These are phyloP conservation scores for Chaitophorus viminalis DNA, from an alignment of 2,888 invertebrate species.

Conservation along the genomic window DNA sequence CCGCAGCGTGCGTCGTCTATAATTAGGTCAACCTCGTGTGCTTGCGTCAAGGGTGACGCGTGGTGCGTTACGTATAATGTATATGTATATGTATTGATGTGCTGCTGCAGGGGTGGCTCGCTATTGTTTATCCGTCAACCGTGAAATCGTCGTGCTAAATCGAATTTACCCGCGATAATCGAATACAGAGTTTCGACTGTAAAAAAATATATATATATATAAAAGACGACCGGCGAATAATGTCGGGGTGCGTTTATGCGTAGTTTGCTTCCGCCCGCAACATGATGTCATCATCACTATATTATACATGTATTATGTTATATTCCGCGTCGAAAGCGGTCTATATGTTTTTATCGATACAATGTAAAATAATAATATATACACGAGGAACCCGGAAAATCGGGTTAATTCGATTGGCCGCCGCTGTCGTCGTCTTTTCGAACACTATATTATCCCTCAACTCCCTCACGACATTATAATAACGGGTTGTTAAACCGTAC, in stretches of 20 bases:
- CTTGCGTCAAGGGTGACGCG: not conserved
- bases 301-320: no score
- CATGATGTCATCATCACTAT: conserved; percentile 50
- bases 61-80: not conserved
- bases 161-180: conserved; percentile 59
- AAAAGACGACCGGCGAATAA: not conserved
- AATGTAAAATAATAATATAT: not conserved
- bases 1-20: not conserved
- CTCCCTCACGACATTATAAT: not conserved
- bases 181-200: conserved; percentile 43
- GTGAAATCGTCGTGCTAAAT: conserved; percentile 60
- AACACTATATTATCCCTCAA: no score
- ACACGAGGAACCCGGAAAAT: not conserved
- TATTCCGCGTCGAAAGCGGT: conserved; percentile 17
- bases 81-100: no score
- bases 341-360: conserved; percentile 26
- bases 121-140: conserved; percentile 60
- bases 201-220: conserved; percentile 25
- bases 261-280: conserved; percentile 13
- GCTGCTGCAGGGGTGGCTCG: conserved; percentile 1
- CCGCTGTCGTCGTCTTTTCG: not conserved
- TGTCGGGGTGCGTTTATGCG: not conserved
- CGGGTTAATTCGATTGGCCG: conserved; percentile 41
- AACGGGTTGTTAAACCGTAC: conserved; percentile 13
- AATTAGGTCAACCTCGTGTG: conserved; percentile 50